These are phyloP conservation scores for Semaprochilodus insignis DNA, from an alignment of 2,797 vertebrate genomes.

Conservation along the genomic window DNA sequence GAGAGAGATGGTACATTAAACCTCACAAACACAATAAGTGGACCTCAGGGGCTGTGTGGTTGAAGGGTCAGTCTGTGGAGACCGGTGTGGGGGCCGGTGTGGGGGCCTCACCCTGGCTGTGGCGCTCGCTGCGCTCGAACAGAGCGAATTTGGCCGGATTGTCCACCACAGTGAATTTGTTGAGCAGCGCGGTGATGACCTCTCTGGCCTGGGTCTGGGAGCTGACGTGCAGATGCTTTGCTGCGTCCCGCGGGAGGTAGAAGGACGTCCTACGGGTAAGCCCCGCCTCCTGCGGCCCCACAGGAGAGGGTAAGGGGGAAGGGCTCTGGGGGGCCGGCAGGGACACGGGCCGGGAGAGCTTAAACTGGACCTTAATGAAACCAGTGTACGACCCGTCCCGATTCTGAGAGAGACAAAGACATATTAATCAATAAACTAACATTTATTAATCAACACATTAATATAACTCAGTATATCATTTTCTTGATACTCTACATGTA, in stretches of 20 bases:
- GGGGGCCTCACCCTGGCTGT: conserved; percentile 84
- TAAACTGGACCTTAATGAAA: conserved; percentile 96
- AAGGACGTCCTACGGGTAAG: conserved; percentile 84
- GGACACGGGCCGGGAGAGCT: conserved; percentile 89
- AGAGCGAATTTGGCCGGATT: conserved; percentile 95
- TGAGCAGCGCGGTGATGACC: conserved; percentile 93
- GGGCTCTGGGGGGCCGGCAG: conserved; percentile 83
- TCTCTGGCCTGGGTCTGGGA: conserved; percentile 88
- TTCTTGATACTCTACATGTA: too few species aligned
- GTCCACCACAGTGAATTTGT: conserved; percentile 94
- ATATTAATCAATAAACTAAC: background rate
- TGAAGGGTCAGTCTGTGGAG: too few species aligned
- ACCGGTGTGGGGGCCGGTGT: too few species aligned
- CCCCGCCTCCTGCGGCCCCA: background rate
- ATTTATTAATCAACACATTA: too few species aligned
- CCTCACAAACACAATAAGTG: too few species aligned
- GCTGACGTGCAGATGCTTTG: conserved; percentile 93
- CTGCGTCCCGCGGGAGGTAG: conserved; percentile 94
- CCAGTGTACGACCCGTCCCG: conserved; percentile 94
- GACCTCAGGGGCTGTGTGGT: too few species aligned
- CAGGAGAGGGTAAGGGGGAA: conserved; percentile 66
- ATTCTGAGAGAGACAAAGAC: conserved; percentile 75
- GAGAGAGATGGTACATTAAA: too few species aligned
- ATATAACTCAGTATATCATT: too few species aligned
- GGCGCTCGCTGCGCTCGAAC: conserved; percentile 89